Evolutionary conservation across 2,888 invertebrate genomes (phyloP).

Genomic region (Archips xylosteana): DNA sequence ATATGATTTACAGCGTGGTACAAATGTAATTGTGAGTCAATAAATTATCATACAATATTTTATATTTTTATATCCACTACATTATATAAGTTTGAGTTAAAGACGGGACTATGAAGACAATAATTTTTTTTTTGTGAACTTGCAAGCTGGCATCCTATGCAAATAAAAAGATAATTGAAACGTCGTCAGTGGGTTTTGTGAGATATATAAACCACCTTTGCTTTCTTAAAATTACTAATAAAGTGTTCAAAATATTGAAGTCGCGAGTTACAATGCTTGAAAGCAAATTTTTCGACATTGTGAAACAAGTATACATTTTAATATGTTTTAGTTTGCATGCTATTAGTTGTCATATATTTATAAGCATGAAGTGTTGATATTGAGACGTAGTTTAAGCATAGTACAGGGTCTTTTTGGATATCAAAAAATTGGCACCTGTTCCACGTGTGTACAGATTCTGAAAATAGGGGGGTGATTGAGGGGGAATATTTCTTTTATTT

Average conservation of each 20-base stretch:
- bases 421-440: slow-evolving; percentile 69
- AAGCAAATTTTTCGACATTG: not conserved
- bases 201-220: not conserved
- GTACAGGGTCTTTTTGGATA: slow-evolving; percentile 79
- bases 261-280: not conserved
- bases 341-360: slow-evolving; percentile 31
- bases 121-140: not conserved
- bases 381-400: slow-evolving; percentile 35
- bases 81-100: not conserved
- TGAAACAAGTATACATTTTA: slow-evolving; percentile 14
- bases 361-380: slow-evolving; percentile 33
- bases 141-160: not conserved
- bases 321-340: slow-evolving; percentile 28
- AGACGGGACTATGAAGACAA: not conserved
- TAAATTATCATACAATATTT: no score
- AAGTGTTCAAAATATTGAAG: not conserved
- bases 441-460: slow-evolving; percentile 59
- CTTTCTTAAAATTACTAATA: not conserved
- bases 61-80: not conserved
- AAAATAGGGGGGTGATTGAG: slow-evolving; percentile 55
- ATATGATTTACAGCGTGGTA: no score
- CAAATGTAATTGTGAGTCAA: no score
- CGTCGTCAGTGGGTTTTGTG: not conserved
- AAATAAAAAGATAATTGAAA: not conserved
- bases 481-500: slow-evolving; percentile 71